These are phyloP conservation scores for Parauchenoglanis punctatus DNA, from an alignment of 2,797 vertebrate genomes.

Conservation along the genomic window DNA sequence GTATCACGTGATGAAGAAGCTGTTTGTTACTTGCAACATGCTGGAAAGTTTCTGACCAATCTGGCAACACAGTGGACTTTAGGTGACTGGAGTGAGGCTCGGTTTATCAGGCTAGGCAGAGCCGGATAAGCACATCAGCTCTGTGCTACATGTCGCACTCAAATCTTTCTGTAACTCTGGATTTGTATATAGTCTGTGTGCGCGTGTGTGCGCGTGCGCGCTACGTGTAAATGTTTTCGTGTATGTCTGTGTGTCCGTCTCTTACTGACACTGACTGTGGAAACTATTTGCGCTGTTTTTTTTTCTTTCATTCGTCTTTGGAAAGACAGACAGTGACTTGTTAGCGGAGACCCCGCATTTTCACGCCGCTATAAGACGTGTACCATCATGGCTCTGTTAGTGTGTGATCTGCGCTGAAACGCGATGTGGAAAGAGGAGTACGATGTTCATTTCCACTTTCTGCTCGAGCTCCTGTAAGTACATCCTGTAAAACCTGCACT, in stretches of 20 bases:
- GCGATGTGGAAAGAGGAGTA: constrained; percentile 82
- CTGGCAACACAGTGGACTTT: constrained; percentile 15
- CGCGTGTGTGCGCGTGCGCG: too few species aligned
- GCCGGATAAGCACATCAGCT: background rate
- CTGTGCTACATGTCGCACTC: background rate
- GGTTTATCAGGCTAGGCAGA: background rate
- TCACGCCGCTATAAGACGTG: background rate
- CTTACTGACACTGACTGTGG: background rate
- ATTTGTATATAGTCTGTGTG: background rate
- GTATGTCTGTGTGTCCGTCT: background rate
- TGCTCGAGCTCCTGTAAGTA: constrained; percentile 82
- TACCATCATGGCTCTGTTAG: constrained; percentile 30
- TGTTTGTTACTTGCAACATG: background rate
- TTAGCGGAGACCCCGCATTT: background rate
- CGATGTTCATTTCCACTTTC: constrained; percentile 79
- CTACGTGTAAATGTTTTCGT: background rate
- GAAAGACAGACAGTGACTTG: background rate
- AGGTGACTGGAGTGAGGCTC: background rate
- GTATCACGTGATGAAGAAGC: too few species aligned
- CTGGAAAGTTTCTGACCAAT: background rate
- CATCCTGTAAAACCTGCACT: background rate
- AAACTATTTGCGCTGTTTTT: background rate
- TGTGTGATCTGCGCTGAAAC: constrained; percentile 59
- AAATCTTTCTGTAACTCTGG: background rate
- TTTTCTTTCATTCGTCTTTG: too few species aligned